Evolutionary conservation across 1,140 invertebrate genomes (phyloP).

Genomic region (Heliconius melpomene): DNA sequence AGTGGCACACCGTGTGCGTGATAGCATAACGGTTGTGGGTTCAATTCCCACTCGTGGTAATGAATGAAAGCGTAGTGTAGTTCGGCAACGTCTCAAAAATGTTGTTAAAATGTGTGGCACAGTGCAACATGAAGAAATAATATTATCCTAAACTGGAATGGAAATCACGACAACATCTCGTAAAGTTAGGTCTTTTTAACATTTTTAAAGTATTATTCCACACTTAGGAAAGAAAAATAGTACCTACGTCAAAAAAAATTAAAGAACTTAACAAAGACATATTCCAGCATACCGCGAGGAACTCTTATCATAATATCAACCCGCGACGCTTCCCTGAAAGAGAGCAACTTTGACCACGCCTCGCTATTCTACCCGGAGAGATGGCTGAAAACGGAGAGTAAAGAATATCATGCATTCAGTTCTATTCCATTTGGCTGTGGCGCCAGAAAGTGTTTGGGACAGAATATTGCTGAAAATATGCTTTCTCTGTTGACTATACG

Average conservation of each 20-base stretch:
- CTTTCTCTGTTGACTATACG: slow-evolving; percentile 81
- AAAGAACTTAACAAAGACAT: neutral
- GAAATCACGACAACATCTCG: no score
- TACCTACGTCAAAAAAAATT: neutral
- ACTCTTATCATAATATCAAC: slow-evolving; percentile 88
- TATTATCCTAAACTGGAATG: no score
- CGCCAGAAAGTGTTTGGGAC: slow-evolving; percentile 82
- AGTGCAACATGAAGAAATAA: no score
- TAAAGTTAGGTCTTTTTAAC: no score
- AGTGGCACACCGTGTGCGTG: no score
- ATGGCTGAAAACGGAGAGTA: slow-evolving; percentile 82
- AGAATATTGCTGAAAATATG: slow-evolving; percentile 82
- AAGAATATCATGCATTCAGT: slow-evolving; percentile 77
- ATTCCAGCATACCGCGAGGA: slow-evolving; percentile 80
- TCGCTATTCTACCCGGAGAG: slow-evolving; percentile 86
- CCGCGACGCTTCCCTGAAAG: slow-evolving; percentile 84
- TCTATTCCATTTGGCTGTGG: slow-evolving; percentile 84
- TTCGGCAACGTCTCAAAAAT: no score
- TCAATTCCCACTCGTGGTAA: no score
- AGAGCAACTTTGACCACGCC: slow-evolving; percentile 87
- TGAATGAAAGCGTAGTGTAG: no score
- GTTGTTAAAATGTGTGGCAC: no score
- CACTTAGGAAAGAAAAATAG: no score
- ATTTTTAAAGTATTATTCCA: no score
- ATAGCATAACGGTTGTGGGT: no score